Evolutionary conservation across 1,140 invertebrate species (phyloP).

Genomic region (Saccostrea glomerata): DNA sequence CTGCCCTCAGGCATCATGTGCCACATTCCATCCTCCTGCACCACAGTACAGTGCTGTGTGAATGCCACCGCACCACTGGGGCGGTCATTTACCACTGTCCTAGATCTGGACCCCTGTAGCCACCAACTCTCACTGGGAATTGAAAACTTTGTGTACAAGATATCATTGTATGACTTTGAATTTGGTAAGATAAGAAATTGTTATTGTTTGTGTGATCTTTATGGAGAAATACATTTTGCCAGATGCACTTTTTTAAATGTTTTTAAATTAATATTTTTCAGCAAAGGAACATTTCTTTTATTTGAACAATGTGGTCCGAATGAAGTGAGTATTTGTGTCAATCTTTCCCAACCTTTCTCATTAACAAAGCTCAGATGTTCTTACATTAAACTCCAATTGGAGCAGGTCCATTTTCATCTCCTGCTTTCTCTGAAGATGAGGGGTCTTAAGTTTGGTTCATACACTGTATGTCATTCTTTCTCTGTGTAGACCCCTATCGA

Average conservation of each 20-base stretch:
- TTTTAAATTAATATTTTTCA: neutral
- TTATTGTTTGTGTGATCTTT: neutral
- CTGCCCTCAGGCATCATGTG: slow-evolving; percentile 43
- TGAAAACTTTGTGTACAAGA: slow-evolving; percentile 54
- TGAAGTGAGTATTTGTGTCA: slow-evolving; percentile 33
- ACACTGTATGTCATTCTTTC: too few species aligned
- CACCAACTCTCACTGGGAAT: slow-evolving; percentile 53
- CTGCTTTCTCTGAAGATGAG: too few species aligned
- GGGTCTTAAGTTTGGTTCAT: too few species aligned
- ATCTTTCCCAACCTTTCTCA: too few species aligned
- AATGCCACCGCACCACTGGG: slow-evolving; percentile 39
- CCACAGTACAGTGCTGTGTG: slow-evolving; percentile 44
- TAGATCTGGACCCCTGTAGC: slow-evolving; percentile 55
- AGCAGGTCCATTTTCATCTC: too few species aligned
- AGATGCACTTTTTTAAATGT: neutral
- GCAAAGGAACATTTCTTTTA: slow-evolving; percentile 3
- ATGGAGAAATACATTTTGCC: neutral
- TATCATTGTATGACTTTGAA: slow-evolving; percentile 47
- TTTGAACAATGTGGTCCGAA: slow-evolving; percentile 33
- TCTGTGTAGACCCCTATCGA: too few species aligned
- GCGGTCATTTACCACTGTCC: slow-evolving; percentile 44
- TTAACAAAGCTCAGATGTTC: too few species aligned
- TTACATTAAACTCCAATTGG: too few species aligned
- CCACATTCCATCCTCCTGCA: slow-evolving; percentile 39
- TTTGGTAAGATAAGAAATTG: neutral